Evolutionary conservation across 2,888 invertebrate genomes (phyloP), one percentile per base, ranked within the genome.

Genomic region (Thyatira batis): DNA sequence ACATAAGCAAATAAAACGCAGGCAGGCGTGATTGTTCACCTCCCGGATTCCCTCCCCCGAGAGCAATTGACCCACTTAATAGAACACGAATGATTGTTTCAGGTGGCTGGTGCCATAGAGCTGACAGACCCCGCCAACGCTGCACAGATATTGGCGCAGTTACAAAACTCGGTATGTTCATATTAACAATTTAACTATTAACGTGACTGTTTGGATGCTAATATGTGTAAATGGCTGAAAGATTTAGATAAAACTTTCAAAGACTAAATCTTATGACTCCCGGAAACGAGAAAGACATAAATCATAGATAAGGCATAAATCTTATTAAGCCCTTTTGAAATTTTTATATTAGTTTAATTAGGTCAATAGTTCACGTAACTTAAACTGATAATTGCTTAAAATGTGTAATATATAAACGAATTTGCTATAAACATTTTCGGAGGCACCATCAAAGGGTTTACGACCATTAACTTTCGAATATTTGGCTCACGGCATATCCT

Each of bases 51-150:
- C 57, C 57, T 65, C 71, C 63, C 67, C 59, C 51, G 80, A 78
- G 80, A 75, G 70, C 81, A 73, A 79, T 86, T 87, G 85, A 87
- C 88, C 87, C 71, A 84, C 71, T 81, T 84, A 77, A 77, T 76
- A 66, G 63, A 80, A 67, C 77, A 68, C 57, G 71, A 64, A 67
- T 80, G 68, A 75, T 85, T 82, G 81, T 86, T 89, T 67, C 87
- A 92, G 91, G 88, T 91, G 77, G 82, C 87, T 52, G 86, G 82
- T 54, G 86, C 88, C 52, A 79, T 89, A 60, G 89, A 89, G 76
- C 79, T 88, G 63, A 73, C 86, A 39, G 87, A 87, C 64, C 84
- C 85, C 50, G 84, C 85, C 74, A 88, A 87, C 68, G 78, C 85
- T 53, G 82, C 84, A 55, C 87, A 87, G 71, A 67, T 86, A 60